Conservation (phyloP, 92 coral and sea anemone species). For the Parazoanthus darwini region DNA sequence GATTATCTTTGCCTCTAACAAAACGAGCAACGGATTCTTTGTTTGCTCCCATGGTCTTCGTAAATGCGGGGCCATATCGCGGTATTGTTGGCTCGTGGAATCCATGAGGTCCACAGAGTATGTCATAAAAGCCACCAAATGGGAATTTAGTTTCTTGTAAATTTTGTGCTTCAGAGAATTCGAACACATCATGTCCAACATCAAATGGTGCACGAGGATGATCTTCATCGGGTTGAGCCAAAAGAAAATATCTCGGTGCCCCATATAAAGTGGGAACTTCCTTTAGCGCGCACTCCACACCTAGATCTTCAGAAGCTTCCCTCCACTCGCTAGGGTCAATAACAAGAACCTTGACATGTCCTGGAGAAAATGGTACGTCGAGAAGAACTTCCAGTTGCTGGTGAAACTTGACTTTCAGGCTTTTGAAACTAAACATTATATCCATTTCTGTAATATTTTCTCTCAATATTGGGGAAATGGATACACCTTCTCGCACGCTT, state of each 20-base stretch:
- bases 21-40: background rate
- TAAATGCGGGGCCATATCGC: slow-evolving; percentile 34
- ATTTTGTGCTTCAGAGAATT: background rate
- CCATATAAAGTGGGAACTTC: background rate
- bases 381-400: background rate
- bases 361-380: slow-evolving; percentile 27
- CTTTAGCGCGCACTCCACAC: background rate
- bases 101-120: slow-evolving; percentile 16
- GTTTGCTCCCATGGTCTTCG: slow-evolving; percentile 3
- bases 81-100: background rate
- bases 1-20: background rate
- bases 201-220: slow-evolving; percentile 35
- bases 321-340: background rate
- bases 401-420: slow-evolving; percentile 2
- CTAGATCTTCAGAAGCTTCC: background rate
- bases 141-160: background rate
- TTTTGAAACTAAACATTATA: slow-evolving; percentile 29
- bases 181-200: background rate
- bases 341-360: slow-evolving; percentile 4
- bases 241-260: background rate
- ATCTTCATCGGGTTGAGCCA: slow-evolving; percentile 25
- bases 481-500: slow-evolving; percentile 15
- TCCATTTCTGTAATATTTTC: background rate
- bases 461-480: background rate
- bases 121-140: background rate